A percentile compares a stretch with the other conserved stretches of the same genome.
These are phyloP conservation scores for Alces alces DNA, from an alignment of 2,113 vertebrate genomes.

Conservation along the genomic window DNA sequence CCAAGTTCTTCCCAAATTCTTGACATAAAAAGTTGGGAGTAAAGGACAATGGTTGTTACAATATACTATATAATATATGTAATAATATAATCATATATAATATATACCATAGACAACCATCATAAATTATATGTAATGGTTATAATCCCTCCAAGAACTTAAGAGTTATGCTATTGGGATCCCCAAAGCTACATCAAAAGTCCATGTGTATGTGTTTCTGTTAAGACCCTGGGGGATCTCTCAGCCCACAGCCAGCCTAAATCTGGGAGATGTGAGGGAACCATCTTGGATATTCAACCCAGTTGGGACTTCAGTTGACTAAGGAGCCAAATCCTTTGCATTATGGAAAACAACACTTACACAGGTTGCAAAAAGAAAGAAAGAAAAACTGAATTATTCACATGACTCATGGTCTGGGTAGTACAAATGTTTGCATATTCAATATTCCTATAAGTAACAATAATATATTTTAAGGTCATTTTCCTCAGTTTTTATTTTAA, in stretches of 20 bases:
- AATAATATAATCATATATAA: background rate
- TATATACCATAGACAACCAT: background rate
- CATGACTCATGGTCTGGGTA: background rate
- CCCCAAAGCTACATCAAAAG: background rate
- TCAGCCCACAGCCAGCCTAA: background rate
- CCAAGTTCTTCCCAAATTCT: background rate
- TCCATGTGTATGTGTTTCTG: background rate
- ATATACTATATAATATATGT: background rate
- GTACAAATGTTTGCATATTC: background rate
- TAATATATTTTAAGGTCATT: background rate
- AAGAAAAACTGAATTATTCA: background rate
- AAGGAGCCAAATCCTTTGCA: background rate
- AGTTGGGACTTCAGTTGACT: background rate
- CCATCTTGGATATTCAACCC: background rate
- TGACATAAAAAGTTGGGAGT: background rate
- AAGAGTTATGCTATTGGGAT: background rate
- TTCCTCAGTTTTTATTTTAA: conserved; percentile 9
- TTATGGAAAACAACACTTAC: background rate
- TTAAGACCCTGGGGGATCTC: background rate
- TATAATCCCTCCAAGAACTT: background rate
- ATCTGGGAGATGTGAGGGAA: background rate
- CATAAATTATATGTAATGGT: background rate
- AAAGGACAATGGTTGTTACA: background rate
- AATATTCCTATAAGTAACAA: background rate
- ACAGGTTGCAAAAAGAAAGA: background rate